Conservation (phyloP, 2,113 vertebrate genomes). For the Protobothrops flavoviridis region DNA sequence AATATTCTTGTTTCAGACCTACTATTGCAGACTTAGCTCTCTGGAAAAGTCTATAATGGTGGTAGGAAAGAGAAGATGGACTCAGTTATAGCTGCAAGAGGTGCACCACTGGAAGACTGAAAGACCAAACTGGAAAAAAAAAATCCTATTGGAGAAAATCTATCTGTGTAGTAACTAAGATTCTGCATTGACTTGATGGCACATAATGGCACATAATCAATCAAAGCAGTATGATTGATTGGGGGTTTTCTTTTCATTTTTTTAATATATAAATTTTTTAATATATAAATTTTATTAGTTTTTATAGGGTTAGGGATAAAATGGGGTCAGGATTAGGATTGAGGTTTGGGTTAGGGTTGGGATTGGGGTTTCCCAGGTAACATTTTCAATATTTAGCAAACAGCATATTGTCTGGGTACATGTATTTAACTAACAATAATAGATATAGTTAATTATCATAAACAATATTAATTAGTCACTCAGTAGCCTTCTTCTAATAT, state of each 20-base stretch:
- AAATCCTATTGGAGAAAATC: neutral
- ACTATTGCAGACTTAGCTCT: neutral
- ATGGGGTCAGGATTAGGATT: too few species aligned
- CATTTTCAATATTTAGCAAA: too few species aligned
- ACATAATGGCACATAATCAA: neutral
- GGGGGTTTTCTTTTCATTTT: neutral
- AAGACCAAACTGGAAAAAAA: neutral
- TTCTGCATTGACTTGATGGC: neutral
- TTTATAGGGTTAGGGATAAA: too few species aligned
- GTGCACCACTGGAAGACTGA: neutral
- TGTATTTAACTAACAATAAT: too few species aligned
- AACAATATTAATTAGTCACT: too few species aligned
- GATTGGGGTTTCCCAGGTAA: too few species aligned
- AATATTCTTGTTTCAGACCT: neutral
- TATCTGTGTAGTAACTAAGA: neutral
- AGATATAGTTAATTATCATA: too few species aligned
- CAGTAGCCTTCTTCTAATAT: too few species aligned
- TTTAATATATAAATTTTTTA: too few species aligned
- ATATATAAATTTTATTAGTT: too few species aligned
- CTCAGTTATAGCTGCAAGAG: neutral
- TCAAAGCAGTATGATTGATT: neutral
- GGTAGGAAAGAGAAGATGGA: neutral
- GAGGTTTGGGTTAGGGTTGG: too few species aligned
- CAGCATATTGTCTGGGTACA: too few species aligned
- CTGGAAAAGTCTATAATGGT: neutral